A percentile compares a stretch with the other conserved stretches of the same genome.
Evolutionary conservation across 1,140 invertebrate species (phyloP).

Genomic region (Eumeta japonica): DNA sequence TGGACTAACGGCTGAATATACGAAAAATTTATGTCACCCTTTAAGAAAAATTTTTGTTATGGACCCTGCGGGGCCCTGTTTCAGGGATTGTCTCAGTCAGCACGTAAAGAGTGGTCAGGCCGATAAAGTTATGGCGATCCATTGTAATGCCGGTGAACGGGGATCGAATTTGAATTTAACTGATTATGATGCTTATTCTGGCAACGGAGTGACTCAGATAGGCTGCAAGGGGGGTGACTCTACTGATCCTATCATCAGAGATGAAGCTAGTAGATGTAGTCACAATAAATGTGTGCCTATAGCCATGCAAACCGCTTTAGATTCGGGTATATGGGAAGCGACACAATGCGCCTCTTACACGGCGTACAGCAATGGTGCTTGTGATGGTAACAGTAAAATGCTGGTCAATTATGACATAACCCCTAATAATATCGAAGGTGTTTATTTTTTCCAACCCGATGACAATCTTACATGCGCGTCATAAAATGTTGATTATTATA

Average conservation of each 20-base stretch:
- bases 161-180: neutral
- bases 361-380: no score
- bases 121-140: neutral
- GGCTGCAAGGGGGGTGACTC: neutral
- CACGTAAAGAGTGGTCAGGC: neutral
- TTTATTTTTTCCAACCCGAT: no score
- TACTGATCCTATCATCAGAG: no score
- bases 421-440: no score
- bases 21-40: neutral
- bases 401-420: no score
- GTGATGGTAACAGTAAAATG: no score
- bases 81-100: neutral
- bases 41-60: neutral
- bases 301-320: neutral
- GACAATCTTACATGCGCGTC: no score
- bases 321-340: neutral
- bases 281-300: neutral
- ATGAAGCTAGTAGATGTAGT: no score
- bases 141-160: neutral
- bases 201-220: neutral
- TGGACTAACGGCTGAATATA: neutral
- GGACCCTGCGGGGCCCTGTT: neutral
- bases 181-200: neutral
- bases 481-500: no score
- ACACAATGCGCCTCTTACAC: neutral